Percentiles rank a stretch among this genome's conserved stretches.
These are phyloP conservation scores for Gymnogyps californianus DNA, from an alignment of 2,113 vertebrate species.

Conservation along the genomic window DNA sequence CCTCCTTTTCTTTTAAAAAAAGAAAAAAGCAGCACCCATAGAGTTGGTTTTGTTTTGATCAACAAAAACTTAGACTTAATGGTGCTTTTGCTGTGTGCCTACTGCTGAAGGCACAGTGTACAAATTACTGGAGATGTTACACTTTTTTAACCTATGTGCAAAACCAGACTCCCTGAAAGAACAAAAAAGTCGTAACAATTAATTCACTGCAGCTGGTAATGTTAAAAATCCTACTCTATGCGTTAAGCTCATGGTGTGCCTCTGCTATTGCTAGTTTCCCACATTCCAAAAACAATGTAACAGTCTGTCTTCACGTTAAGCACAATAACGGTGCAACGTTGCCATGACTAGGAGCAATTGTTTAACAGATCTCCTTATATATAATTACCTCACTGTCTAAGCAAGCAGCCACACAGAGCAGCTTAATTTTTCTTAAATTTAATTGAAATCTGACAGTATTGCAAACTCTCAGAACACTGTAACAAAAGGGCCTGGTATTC, in stretches of 20 bases:
- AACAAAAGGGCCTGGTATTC: slow-evolving; percentile 63
- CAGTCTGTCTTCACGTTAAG: slow-evolving; percentile 43
- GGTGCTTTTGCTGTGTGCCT: not conserved
- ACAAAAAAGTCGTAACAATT: not conserved
- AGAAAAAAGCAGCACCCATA: not conserved
- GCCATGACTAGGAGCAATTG: slow-evolving; percentile 54
- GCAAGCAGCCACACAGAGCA: slow-evolving; percentile 57
- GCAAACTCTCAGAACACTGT: slow-evolving; percentile 32
- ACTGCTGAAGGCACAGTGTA: not conserved
- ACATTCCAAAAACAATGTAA: slow-evolving; percentile 43
- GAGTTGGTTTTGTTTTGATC: not conserved
- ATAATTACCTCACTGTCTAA: slow-evolving; percentile 69
- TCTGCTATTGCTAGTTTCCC: slow-evolving; percentile 50
- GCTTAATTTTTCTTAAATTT: slow-evolving; percentile 65
- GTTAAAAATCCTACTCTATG: slow-evolving; percentile 26
- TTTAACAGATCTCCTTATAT: slow-evolving; percentile 43
- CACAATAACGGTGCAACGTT: slow-evolving; percentile 11
- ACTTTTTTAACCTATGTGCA: not conserved
- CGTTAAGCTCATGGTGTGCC: not conserved
- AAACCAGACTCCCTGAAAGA: not conserved
- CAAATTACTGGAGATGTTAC: not conserved
- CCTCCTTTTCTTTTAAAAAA: not conserved
- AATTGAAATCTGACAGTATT: slow-evolving; percentile 61
- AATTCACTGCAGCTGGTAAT: not conserved
- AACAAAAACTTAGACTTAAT: not conserved